Conservation (phyloP, 2,797 vertebrate species). For the Xyrichtys novacula region DNA sequence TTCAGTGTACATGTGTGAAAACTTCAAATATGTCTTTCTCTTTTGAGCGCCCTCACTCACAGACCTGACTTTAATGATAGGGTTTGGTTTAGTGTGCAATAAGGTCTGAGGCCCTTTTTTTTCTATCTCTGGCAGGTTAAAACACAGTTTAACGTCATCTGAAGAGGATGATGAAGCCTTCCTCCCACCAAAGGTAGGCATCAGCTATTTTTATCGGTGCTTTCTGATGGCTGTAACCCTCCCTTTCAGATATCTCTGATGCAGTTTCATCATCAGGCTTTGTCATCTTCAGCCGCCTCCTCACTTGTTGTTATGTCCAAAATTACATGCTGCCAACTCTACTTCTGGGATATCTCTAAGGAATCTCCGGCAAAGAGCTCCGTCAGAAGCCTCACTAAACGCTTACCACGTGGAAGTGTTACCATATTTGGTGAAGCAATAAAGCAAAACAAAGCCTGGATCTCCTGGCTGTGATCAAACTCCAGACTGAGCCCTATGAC, state of each 20-base stretch:
- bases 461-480: slow-evolving; percentile 28
- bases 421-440: slow-evolving; percentile 68
- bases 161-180: slow-evolving; percentile 85
- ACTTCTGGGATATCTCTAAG: slow-evolving; percentile 68
- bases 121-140: slow-evolving; percentile 74
- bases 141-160: slow-evolving; percentile 82
- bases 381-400: slow-evolving; percentile 29
- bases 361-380: slow-evolving; percentile 46
- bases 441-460: not conserved
- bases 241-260: slow-evolving; percentile 45
- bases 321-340: slow-evolving; percentile 59
- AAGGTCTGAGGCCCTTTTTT: slow-evolving; percentile 22
- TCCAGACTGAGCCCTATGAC: slow-evolving; percentile 45
- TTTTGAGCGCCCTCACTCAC: not conserved
- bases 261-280: slow-evolving; percentile 58
- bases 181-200: slow-evolving; percentile 88
- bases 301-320: slow-evolving; percentile 58
- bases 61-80: not conserved
- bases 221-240: slow-evolving; percentile 36
- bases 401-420: slow-evolving; percentile 32
- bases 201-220: slow-evolving; percentile 56
- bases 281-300: slow-evolving; percentile 70
- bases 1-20: too few species aligned
- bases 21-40: not conserved
- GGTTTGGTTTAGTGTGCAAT: not conserved